Base-by-base conservation (phyloP, 2,888 invertebrate genomes). In the Drosophila lacicola region DNA sequence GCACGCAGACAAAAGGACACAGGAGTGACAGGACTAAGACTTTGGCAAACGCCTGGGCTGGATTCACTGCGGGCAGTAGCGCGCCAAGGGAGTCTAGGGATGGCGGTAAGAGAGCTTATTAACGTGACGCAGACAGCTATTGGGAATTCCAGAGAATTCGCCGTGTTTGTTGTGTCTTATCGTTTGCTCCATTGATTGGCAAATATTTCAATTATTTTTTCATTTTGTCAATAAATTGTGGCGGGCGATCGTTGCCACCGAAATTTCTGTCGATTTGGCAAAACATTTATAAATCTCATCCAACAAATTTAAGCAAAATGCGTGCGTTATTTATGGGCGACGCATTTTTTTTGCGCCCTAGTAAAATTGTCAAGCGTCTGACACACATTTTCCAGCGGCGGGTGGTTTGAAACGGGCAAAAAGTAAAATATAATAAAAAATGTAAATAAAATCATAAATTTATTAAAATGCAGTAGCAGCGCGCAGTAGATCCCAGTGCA, bases 141-240 rank as follows among this genome's bases (percentile, higher is more conserved):
- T 84, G 82, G 70, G 82, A 89, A 84, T 84, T 84, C 89, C 87
- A 67, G 61, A 51, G 44, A 86, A 72, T 56, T 54, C 58, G 34
- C 42, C 56, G 47, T 42, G 67, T 34, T 55, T 39, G 61, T 56
- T 39, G 61, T 53, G 57, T 70, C 55, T 75, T 70, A 75, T 74
- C 75, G 53, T 41, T 50, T 21, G 62, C 47, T 56, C 61, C 49
- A 70, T 74, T 86, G 88, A 84, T 84, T 84, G 83, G 83, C 83
- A 84, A 88, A 84, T 88, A 84, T 84, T 84, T 84, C 89, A 84
- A 84, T 84, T 86, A 84, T 84, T 84, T 86, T 86, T 80, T 85
- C 88, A 82, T 78, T 76, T 76, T 70, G 61, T 58, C 71, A 63
- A 82, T 88, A 67, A 88, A 83, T 72, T 82, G 86, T 72, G 78